phyloP scores from a whole-genome alignment of 2,888 invertebrate genomes.

The Xestia xanthographa region DNA sequence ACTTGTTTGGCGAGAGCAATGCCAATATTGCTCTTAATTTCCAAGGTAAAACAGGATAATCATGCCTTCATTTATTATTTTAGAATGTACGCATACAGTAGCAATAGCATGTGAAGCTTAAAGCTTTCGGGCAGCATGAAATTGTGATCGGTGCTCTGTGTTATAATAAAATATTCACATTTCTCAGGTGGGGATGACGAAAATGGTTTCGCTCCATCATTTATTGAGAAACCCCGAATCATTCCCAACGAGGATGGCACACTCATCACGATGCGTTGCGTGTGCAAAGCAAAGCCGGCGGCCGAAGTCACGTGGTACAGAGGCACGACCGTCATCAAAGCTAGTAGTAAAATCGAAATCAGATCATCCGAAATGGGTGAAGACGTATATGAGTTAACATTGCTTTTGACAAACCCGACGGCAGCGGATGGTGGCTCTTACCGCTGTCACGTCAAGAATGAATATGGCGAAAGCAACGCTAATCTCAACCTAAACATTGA shows the following conservation, averaged over 20 bases:
- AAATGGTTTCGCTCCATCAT: conserved; percentile 98
- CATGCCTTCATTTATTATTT: conserved; percentile 63
- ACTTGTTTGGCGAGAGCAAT: conserved; percentile 99
- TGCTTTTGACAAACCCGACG: conserved; percentile 90
- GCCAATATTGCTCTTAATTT: conserved; percentile 99
- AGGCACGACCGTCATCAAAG: conserved; percentile 95
- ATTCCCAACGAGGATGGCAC: conserved; percentile 99
- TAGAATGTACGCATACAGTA: conserved; percentile 89
- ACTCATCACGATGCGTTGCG: conserved; percentile 99
- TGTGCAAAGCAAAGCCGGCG: conserved; percentile 98
- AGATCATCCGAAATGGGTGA: conserved; percentile 94
- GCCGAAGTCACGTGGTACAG: conserved; percentile 99
- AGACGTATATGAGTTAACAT: conserved; percentile 96
- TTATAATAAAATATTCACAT: conserved; percentile 60
- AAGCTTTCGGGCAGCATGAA: conserved; percentile 86
- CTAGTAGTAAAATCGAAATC: conserved; percentile 96
- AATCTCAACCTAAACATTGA: conserved; percentile 99
- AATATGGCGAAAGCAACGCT: conserved; percentile 98
- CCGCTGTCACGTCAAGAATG: conserved; percentile 98
- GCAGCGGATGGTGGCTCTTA: conserved; percentile 91
- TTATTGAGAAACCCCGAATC: conserved; percentile 99
- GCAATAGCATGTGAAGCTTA: conserved; percentile 86
- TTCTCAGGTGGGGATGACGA: conserved; percentile 96
- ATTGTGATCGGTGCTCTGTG: conserved; percentile 56
- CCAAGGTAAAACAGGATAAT: conserved; percentile 94